Evolutionary conservation across 2,888 invertebrate genomes (phyloP).

Genomic region (Catocala sponsa): DNA sequence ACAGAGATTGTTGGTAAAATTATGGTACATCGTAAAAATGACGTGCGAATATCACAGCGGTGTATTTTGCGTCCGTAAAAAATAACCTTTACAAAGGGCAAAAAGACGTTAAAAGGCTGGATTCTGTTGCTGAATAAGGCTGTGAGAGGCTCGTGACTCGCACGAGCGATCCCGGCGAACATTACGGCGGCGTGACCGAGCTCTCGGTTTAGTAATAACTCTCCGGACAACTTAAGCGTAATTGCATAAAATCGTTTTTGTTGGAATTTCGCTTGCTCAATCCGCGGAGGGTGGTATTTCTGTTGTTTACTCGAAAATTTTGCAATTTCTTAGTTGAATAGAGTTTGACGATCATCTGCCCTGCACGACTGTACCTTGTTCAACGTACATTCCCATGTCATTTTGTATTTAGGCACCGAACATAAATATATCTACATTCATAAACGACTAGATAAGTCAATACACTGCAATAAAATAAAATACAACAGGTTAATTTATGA

Average conservation of each 20-base stretch:
- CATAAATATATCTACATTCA: neutral
- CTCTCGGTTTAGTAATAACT: slow-evolving; percentile 81
- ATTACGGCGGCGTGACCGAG: slow-evolving; percentile 71
- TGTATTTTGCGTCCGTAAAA: slow-evolving; percentile 46
- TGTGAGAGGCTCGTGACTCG: slow-evolving; percentile 76
- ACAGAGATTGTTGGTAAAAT: slow-evolving; percentile 37
- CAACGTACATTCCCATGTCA: slow-evolving; percentile 24
- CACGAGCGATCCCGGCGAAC: slow-evolving; percentile 58
- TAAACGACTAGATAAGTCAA: neutral
- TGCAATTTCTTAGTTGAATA: slow-evolving; percentile 59
- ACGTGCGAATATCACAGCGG: slow-evolving; percentile 36
- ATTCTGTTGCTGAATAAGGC: slow-evolving; percentile 65
- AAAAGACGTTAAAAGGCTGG: slow-evolving; percentile 59
- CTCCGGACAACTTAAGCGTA: slow-evolving; percentile 79
- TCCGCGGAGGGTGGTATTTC: slow-evolving; percentile 70
- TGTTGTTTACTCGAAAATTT: slow-evolving; percentile 71
- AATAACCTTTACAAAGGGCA: slow-evolving; percentile 62
- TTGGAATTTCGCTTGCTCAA: slow-evolving; percentile 81
- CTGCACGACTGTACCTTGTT: slow-evolving; percentile 30
- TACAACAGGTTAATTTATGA: too few relatives aligned
- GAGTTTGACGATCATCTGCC: slow-evolving; percentile 34
- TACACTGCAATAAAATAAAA: neutral
- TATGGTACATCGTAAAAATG: slow-evolving; percentile 49
- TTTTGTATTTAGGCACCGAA: neutral
- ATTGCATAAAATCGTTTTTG: slow-evolving; percentile 85